Base-by-base conservation (phyloP, 2,113 vertebrate genomes). In the Sterna hirundo region DNA sequence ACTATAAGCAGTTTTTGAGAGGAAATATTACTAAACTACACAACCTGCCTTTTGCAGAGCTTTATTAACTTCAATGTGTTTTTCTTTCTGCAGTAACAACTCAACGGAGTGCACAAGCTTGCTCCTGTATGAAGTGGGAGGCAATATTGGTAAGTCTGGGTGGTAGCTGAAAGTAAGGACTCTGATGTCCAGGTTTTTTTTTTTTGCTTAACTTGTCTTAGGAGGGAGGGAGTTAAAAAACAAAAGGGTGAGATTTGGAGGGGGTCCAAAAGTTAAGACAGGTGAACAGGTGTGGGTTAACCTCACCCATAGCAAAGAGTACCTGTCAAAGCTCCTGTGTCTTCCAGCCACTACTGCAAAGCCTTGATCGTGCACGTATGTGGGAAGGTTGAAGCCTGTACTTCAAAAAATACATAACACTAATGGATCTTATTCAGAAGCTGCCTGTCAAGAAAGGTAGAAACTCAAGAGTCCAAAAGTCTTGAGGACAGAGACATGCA, bases 61-160 rank as follows among this genome's bases (percentile, higher is more conserved):
- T 60, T 71, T 64, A 4, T 51, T 91, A 72, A 88, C 75, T 68
- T 57, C 26, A 16, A 0, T 22, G 15, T 83, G 21, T 5, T 70
- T 77, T 65, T 82, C 58, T 60, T 94, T 68, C 93, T 75, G 81
- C 96, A 99, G 98, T 90, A 98, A 98, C 69, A 98, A 98, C 72
- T 97, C 98, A 2, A 23, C 70, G 11, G 96, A 96, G 13, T 94
- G 95, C 26, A 94, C 97, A 2, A 98, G 97, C 93, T 95, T 98
- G 36, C 96, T 98, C 75, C 91, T 99, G 20, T 99, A 98, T 61
- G 98, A 99, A 98, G 98, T 99, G 47, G 99, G 98, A 82, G 99
- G 99, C 30, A 99, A 99, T 68, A 99, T 99, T 62, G 98, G 99
- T 99, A 96, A 97, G 99, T 88, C 49, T n/a, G 57, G 32, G 5